Evolutionary conservation across 2,888 invertebrate species (phyloP), one percentile per base, ranked within the genome.

Genomic region (Rhagonycha fulva): DNA sequence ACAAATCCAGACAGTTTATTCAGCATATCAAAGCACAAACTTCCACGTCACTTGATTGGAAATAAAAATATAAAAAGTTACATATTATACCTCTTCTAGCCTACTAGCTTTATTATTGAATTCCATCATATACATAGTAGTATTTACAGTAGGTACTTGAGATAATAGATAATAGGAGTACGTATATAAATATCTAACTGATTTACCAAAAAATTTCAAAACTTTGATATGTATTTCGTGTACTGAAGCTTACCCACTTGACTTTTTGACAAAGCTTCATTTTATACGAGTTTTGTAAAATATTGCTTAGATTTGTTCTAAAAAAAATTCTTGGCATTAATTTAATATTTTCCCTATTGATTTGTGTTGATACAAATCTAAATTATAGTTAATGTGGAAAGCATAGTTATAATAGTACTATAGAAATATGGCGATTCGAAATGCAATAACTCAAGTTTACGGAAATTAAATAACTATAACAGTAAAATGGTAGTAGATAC

Each of bases 1-100:
- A 32, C n/a, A 60, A 63, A 60, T 28, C 62, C 63, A 14, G 30
- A 28, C 68, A 32, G 68, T 26, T 68, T 14, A 67, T 70, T 74
- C 62, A 69, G 62, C 73, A 73, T 62, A 24, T 70, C 47, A 28
- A 26, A 70, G 61, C 28, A 66, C 26, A 63, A 67, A 47, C 47
- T 47, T 47, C 47, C 47, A 47, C 47, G 47, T 47, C 47, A 47
- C n/a, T 47, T 47, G 47, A 47, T 47, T 47, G 47, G 47, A 5
- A n/a, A n/a, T n/a, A 47, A 47, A 47, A 47, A 47, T 47, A 5
- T 47, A 47, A 47, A 47, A 47, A n/a, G 47, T 47, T 47, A 47
- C 47, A 7, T n/a, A 47, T 47, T 4, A 4, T 26, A 3, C n/a
- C n/a, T 2, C 19, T 2, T 19, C 19, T 19, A 19, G 19, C 19